phyloP scores from a whole-genome alignment of 2,113 vertebrate genomes.

The Saguinus imperator region DNA sequence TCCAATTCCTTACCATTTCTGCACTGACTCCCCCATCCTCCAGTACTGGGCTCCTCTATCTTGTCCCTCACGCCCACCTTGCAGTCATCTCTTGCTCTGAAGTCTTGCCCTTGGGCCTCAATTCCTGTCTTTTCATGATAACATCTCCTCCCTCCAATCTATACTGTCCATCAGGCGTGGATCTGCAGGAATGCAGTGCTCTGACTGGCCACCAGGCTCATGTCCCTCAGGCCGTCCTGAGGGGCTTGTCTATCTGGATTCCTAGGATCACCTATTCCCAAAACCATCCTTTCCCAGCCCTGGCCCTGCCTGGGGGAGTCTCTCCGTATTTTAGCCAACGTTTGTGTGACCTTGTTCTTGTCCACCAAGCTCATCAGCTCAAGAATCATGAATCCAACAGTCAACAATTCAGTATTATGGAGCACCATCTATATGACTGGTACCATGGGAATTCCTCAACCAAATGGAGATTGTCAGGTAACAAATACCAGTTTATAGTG shows the following conservation, averaged over 20 bases:
- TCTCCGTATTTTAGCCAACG: neutral
- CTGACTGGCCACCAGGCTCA: neutral
- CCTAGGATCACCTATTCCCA: neutral
- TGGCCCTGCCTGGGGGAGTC: neutral
- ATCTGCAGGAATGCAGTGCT: neutral
- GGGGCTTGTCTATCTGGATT: neutral
- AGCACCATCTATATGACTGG: neutral
- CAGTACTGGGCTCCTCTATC: neutral
- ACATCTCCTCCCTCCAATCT: neutral
- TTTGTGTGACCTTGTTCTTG: neutral
- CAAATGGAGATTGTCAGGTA: neutral
- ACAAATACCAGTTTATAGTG: neutral
- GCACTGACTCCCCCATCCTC: neutral
- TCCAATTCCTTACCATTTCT: neutral
- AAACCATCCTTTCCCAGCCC: neutral
- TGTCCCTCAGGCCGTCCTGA: neutral
- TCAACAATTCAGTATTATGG: neutral
- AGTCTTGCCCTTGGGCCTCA: neutral
- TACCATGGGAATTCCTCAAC: neutral
- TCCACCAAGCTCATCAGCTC: neutral
- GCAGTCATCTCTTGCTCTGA: neutral
- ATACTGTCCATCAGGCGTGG: neutral
- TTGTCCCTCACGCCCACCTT: fast-evolving
- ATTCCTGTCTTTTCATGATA: neutral
- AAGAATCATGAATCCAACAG: neutral